These are phyloP conservation scores for Metallyticus violacea DNA, from an alignment of 2,888 invertebrate species.

Conservation along the genomic window DNA sequence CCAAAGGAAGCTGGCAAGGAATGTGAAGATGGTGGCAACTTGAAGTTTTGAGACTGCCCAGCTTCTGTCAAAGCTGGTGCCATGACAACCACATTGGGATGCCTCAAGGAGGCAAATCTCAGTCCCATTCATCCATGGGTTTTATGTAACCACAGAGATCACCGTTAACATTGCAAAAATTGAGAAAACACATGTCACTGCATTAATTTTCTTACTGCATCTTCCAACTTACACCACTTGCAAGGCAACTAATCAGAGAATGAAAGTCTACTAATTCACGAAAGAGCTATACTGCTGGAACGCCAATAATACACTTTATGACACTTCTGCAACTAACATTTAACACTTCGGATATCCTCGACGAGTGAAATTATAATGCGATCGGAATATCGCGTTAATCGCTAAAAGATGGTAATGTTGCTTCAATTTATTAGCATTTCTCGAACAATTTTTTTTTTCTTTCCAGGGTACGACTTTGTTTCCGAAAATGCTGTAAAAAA, in stretches of 20 bases:
- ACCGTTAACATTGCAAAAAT: neutral
- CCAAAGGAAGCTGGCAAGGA: constrained; percentile 29
- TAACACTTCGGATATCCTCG: neutral
- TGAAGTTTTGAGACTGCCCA: constrained; percentile 46
- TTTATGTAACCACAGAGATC: neutral
- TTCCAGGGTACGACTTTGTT: neutral
- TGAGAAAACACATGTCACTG: neutral
- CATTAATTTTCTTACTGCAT: neutral
- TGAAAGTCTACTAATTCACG: neutral
- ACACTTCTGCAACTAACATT: neutral
- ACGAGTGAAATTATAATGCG: neutral
- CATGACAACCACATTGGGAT: constrained; percentile 74
- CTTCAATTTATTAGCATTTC: neutral
- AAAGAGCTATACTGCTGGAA: no score
- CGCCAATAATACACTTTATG: neutral
- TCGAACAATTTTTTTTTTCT: neutral
- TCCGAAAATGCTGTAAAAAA: neutral
- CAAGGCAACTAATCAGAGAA: neutral
- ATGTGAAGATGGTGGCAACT: constrained; percentile 43
- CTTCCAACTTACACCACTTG: neutral
- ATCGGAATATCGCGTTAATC: neutral
- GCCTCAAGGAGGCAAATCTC: constrained; percentile 50
- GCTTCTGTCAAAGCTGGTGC: constrained; percentile 90
- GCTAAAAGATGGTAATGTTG: neutral
- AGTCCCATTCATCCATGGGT: constrained; percentile 42